Evolutionary conservation across 2,888 invertebrate genomes (phyloP).

Genomic region (Tromatobia lineatoria): DNA sequence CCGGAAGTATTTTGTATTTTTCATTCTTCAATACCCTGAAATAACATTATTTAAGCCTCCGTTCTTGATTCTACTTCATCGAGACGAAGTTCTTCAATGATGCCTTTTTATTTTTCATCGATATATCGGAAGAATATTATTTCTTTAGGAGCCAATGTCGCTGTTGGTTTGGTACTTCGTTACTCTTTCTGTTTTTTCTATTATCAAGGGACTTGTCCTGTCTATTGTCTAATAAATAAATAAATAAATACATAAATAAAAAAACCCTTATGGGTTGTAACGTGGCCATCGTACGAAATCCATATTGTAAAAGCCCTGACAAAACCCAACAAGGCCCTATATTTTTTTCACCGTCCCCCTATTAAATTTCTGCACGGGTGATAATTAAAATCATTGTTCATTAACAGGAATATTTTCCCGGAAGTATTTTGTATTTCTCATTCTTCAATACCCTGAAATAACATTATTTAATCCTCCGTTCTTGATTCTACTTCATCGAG

Average conservation of each 20-base stretch:
- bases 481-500: background rate
- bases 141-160: background rate
- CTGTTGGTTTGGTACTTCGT: constrained; percentile 28
- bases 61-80: background rate
- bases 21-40: background rate
- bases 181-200: constrained; percentile 26
- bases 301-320: too few relatives aligned
- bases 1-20: too few relatives aligned
- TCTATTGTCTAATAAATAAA: too few relatives aligned
- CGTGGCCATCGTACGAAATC: too few relatives aligned
- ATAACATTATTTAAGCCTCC: background rate
- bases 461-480: background rate
- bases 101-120: background rate
- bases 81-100: background rate
- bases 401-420: background rate
- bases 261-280: too few relatives aligned
- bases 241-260: too few relatives aligned
- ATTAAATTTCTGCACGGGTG: too few relatives aligned
- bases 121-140: background rate
- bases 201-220: too few relatives aligned
- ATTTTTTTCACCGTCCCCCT: too few relatives aligned
- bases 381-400: too few relatives aligned
- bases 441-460: background rate
- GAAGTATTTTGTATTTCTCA: too few relatives aligned
- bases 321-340: too few relatives aligned